Percentiles rank a stretch among this genome's conserved stretches.
Conservation (phyloP, 2,888 invertebrate genomes). For the Leuctra nigra region DNA sequence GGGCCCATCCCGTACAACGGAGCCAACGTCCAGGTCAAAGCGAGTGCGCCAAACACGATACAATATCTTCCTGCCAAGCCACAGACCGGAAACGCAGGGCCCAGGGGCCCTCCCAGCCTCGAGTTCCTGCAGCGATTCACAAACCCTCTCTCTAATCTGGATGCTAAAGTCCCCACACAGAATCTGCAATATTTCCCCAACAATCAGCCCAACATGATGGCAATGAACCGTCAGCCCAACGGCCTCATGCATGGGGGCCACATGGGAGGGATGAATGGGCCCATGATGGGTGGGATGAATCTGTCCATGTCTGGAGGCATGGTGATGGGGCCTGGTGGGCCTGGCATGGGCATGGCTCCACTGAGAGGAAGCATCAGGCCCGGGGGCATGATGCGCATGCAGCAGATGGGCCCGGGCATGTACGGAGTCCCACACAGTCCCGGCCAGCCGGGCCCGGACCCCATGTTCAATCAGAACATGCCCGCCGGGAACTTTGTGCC, state of each 20-base stretch:
- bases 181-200: slow-evolving; percentile 69
- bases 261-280: slow-evolving; percentile 40
- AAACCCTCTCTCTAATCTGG: slow-evolving; percentile 68
- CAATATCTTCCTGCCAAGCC: slow-evolving; percentile 95
- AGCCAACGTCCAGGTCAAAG: slow-evolving; percentile 81
- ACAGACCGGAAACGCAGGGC: slow-evolving; percentile 64
- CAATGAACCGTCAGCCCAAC: slow-evolving; percentile 42
- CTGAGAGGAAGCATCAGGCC: slow-evolving; percentile 34
- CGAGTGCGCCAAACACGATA: slow-evolving; percentile 95
- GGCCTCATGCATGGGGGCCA: slow-evolving; percentile 38
- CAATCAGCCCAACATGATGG: slow-evolving; percentile 50
- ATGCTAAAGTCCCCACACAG: slow-evolving; percentile 61
- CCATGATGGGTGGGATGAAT: slow-evolving; percentile 45
- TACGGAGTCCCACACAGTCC: slow-evolving; percentile 25
- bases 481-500: slow-evolving; percentile 44
- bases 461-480: slow-evolving; percentile 30
- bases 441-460: slow-evolving; percentile 26
- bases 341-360: slow-evolving; percentile 42
- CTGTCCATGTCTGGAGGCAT: slow-evolving; percentile 33
- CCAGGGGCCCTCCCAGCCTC: slow-evolving; percentile 77
- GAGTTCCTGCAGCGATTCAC: slow-evolving; percentile 86
- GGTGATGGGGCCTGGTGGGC: slow-evolving; percentile 36
- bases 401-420: slow-evolving; percentile 29
- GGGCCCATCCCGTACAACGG: slow-evolving; percentile 57
- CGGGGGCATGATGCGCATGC: slow-evolving; percentile 34